Conservation (phyloP, 2,888 invertebrate species). For the Ypsolopha sequella region DNA sequence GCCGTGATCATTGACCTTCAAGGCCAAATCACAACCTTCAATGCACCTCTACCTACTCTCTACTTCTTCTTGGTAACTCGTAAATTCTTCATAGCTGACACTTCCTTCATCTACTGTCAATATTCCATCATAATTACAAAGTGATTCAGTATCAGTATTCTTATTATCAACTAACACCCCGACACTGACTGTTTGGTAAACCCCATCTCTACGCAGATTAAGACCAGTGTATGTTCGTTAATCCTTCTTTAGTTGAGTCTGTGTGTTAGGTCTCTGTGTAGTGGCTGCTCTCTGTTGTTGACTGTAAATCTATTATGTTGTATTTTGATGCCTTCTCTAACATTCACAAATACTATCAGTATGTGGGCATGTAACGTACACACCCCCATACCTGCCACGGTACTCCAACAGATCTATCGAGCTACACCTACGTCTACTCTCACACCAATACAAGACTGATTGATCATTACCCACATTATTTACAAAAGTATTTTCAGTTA, state of each 20-base stretch:
- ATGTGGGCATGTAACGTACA: slow-evolving; percentile 48
- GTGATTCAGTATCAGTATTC: too few relatives aligned
- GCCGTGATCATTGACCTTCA: slow-evolving; percentile 28
- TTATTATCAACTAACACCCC: too few relatives aligned
- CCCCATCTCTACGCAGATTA: background rate
- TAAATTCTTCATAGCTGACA: slow-evolving; percentile 28
- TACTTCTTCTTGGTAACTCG: slow-evolving; percentile 18
- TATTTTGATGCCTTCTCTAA: slow-evolving; percentile 68
- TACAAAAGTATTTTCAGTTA: slow-evolving; percentile 10
- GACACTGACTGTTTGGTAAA: too few relatives aligned
- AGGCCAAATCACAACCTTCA: slow-evolving; percentile 31
- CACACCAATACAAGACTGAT: slow-evolving; percentile 33
- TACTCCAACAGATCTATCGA: slow-evolving; percentile 65
- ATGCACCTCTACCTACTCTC: slow-evolving; percentile 41
- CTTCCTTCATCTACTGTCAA: slow-evolving; percentile 15
- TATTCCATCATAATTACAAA: slow-evolving; percentile 7
- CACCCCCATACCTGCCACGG: slow-evolving; percentile 62
- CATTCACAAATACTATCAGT: slow-evolving; percentile 68
- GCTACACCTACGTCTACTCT: slow-evolving; percentile 64
- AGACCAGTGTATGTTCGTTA: slow-evolving; percentile 40
- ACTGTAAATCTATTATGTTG: slow-evolving; percentile 67
- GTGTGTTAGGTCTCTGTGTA: slow-evolving; percentile 66
- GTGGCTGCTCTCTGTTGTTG: slow-evolving; percentile 72
- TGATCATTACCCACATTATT: slow-evolving; percentile 4
- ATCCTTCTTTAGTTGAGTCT: slow-evolving; percentile 57